Evolutionary conservation across 2,888 invertebrate genomes (phyloP).

Genomic region (Dicyrtomina minuta): DNA sequence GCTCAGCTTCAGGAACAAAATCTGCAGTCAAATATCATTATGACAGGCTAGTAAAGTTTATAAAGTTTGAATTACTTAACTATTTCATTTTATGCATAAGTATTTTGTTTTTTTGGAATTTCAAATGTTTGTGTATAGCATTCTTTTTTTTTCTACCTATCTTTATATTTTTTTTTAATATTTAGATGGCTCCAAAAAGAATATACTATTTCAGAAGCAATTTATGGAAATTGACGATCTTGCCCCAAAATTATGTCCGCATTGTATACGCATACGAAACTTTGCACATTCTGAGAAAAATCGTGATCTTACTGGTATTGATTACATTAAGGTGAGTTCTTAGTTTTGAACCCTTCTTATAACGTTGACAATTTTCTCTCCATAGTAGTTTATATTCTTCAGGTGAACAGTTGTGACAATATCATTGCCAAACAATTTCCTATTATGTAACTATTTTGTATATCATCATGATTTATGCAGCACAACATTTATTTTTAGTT

Average conservation of each 20-base stretch:
- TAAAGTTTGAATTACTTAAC: background rate
- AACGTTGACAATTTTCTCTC: constrained; percentile 8
- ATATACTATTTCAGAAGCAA: constrained; percentile 6
- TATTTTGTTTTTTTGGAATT: no score
- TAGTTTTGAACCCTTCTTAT: no score
- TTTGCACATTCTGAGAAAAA: constrained; percentile 42
- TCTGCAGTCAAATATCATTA: constrained; percentile 23
- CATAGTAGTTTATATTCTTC: background rate
- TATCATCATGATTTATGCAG: no score
- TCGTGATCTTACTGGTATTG: constrained; percentile 41
- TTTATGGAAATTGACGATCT: constrained; percentile 34
- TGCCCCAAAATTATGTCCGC: constrained; percentile 38
- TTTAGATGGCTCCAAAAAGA: constrained; percentile 25
- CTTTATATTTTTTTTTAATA: no score
- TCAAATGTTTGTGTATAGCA: no score
- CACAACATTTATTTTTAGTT: no score
- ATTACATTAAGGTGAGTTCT: constrained; percentile 52
- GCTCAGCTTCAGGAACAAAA: constrained; percentile 38
- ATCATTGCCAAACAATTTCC: no score
- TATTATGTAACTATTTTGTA: no score
- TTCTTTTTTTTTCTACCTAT: no score
- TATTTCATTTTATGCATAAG: background rate
- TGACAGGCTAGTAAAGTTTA: constrained; percentile 21
- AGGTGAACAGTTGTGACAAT: no score
- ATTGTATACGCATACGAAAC: constrained; percentile 49